Evolutionary conservation across 92 coral and sea anemone species (phyloP), one percentile per base, ranked within the genome.

Genomic region (Blastomussa wellsi): DNA sequence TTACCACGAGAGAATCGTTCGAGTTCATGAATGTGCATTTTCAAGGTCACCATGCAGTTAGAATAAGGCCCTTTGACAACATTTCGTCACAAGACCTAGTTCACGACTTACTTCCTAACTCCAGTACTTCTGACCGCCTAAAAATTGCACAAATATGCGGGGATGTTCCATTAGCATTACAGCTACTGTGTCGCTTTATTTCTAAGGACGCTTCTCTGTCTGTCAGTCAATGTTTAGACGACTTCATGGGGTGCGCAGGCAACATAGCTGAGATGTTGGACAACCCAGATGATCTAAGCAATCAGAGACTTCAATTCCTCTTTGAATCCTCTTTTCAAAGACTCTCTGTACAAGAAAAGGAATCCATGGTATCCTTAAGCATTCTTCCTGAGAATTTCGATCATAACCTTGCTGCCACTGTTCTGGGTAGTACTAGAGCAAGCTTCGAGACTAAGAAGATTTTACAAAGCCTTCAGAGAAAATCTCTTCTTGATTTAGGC

Each of bases 311-410:
- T 2, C n/a, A 42, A 53, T 20, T 39, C 44, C 74, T 79, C 19
- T 65, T 79, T 66, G 20, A 79, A 33, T 65, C 83, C 37, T 78
- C 72, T n/a, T 78, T 59, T n/a, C 72, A 36, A 24, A 78, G 82
- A 78, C 82, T 78, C 44, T 62, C 82, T 60, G 33, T 9, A 14
- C 37, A n/a, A 20, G 82, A 78, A 78, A 78, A 78, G 57, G 72
- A 78, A 28, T 32, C 48, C 0, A n/a, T 62, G 6, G 82, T 78
- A 6, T 78, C 72, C 53, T 15, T 78, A 72, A 37, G 71, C 15
- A 38, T 78, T 78, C 73, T 79, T 7, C 74, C 53, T 5, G 83
- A 66, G 62, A 64, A 35, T 31, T 79, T 79, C 28, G 39, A 64
- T 2, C 49, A 1, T 7, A 36, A 31, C 1, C 29, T 13, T 42